A percentile compares a stretch with the other conserved stretches of the same genome.
These are phyloP conservation scores for Chaetogeoica ovagalla DNA, from an alignment of 2,888 invertebrate genomes.

Conservation along the genomic window DNA sequence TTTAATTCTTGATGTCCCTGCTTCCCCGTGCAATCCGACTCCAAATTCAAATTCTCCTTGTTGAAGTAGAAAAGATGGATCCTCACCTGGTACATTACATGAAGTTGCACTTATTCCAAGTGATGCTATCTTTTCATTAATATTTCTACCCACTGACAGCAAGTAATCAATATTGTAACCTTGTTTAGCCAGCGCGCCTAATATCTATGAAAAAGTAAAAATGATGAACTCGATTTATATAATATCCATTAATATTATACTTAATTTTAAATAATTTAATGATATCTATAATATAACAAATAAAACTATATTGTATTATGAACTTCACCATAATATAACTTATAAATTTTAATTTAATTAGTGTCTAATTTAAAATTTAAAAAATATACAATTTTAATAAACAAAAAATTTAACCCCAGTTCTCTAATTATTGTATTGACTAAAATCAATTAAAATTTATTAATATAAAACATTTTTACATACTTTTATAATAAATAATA, in stretches of 20 bases:
- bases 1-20: conserved; percentile 57
- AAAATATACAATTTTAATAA: too few species aligned
- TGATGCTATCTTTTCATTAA: conserved; percentile 67
- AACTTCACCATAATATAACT: too few species aligned
- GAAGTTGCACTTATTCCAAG: conserved; percentile 71
- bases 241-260: not conserved
- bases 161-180: conserved; percentile 63
- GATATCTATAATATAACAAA: too few species aligned
- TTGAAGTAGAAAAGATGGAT: conserved; percentile 67
- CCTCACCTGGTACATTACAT: conserved; percentile 69
- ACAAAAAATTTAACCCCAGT: too few species aligned
- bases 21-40: conserved; percentile 65
- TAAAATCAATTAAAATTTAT: not conserved
- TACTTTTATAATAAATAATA: conserved; percentile 66
- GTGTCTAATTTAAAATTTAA: too few species aligned
- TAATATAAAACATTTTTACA: conserved; percentile 42
- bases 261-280: too few species aligned
- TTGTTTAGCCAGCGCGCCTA: conserved; percentile 73
- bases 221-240: not conserved
- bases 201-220: conserved; percentile 63
- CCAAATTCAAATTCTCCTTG: conserved; percentile 72
- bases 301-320: too few species aligned
- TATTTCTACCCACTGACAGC: conserved; percentile 58
- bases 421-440: not conserved
- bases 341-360: too few species aligned